phyloP scores from a whole-genome alignment of 2,888 invertebrate genomes.

The Gortyna flavago region DNA sequence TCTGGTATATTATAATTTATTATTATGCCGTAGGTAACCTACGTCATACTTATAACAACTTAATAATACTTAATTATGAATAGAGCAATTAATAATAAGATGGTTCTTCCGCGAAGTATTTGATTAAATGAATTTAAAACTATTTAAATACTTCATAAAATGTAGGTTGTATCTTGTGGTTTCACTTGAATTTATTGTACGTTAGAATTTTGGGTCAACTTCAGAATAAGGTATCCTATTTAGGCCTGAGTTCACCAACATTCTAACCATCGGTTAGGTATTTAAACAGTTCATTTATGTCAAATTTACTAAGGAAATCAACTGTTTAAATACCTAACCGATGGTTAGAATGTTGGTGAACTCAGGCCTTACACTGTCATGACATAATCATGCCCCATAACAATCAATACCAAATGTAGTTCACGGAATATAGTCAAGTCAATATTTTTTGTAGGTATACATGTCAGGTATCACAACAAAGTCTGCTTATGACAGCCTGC shows the following conservation, averaged over 20 bases:
- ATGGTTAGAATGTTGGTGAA: too few species aligned
- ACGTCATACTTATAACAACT: background rate
- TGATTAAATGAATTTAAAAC: background rate
- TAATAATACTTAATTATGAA: background rate
- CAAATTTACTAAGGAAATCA: too few species aligned
- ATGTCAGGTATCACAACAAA: slow-evolving; percentile 5
- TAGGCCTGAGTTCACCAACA: too few species aligned
- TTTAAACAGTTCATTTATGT: too few species aligned
- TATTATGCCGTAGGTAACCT: too few species aligned
- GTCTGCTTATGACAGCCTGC: background rate
- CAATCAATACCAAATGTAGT: background rate
- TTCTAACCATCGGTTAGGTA: too few species aligned
- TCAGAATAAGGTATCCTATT: background rate
- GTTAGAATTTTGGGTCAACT: background rate
- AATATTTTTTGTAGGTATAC: background rate
- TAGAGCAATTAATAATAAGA: background rate
- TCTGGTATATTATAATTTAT: slow-evolving; percentile 2
- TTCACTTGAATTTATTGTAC: background rate
- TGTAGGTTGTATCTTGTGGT: background rate
- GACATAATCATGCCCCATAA: background rate
- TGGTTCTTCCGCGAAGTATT: background rate
- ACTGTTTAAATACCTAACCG: too few species aligned
- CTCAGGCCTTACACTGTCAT: too few species aligned
- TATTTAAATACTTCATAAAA: background rate
- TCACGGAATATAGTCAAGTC: background rate